Evolutionary conservation across 2,113 vertebrate genomes (phyloP).

Genomic region (Cranoglanis bouderius): DNA sequence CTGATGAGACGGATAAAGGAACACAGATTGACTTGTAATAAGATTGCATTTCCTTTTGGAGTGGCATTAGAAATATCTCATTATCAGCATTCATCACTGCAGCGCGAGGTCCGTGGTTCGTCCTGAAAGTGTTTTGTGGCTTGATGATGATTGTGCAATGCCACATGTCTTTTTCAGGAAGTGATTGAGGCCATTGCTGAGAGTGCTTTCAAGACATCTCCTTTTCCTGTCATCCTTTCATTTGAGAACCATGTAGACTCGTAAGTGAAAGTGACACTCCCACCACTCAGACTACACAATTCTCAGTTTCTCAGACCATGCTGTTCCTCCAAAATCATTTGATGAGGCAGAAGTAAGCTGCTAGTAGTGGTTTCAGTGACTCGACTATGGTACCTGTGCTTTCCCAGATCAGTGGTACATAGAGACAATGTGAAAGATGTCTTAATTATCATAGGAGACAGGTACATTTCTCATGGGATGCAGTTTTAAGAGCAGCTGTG

Average conservation of each 20-base stretch:
- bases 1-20: conserved; percentile 12
- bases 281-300: neutral
- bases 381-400: neutral
- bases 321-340: neutral
- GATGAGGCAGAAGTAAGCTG: neutral
- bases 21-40: conserved; percentile 31
- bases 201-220: conserved; percentile 97
- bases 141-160: conserved; percentile 11
- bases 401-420: neutral
- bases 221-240: conserved; percentile 92
- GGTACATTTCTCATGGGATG: neutral
- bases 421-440: conserved; percentile 2
- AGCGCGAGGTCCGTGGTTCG: neutral
- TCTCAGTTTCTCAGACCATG: neutral
- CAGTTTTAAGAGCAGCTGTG: conserved; percentile 6
- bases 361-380: neutral
- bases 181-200: conserved; percentile 98
- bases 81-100: conserved; percentile 26
- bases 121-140: conserved; percentile 8
- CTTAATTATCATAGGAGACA: conserved; percentile 6
- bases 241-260: conserved; percentile 99
- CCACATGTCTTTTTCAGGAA: conserved; percentile 76
- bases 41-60: conserved; percentile 23
- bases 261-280: conserved; percentile 78
- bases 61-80: conserved; percentile 31